Evolutionary conservation across 1,140 invertebrate genomes (phyloP), one percentile per base, ranked within the genome.

Genomic region (Parasteatoda tepidariorum): DNA sequence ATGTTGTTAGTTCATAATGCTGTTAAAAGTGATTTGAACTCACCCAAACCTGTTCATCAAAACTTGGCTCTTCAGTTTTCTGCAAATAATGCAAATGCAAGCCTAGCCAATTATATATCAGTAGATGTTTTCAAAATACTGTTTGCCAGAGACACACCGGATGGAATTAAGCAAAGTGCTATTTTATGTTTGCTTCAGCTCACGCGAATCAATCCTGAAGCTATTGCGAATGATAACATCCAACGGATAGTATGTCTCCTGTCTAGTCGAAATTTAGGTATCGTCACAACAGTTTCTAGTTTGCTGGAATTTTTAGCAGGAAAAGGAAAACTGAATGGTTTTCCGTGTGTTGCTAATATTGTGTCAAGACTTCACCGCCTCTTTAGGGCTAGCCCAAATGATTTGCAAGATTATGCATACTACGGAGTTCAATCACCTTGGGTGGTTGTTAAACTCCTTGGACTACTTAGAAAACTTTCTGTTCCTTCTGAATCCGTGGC

Each of bases 341-440:
- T 99, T 89, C 97, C 96, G 78, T 99, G 98, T 90, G 96, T 99
- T 2, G 96, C 96, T 87, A 91, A 99, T 48, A 97, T 98, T 70
- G 97, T 99, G 26, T 98, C 97, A 4, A 79, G 24, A 61, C 67
- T 84, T n/a, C 54, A 87, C 88, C 90, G 96, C 92, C 98, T 99
- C 91, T 96, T 99, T 0, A 98, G 97, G 82, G 95, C 97, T 62
- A 98, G 96, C 88, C 98, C 98, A 88, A 98, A 97, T 86, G 97
- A 99, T 91, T 91, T 99, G 71, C 97, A 99, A 91, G 98, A 99
- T 90, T 99, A 99, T 88, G 99, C 98, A 0, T 99, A 99, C 89
- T 99, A 99, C 88, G 99, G 99, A 92, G 98, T 99, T 34, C 97
- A 98, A 81, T 98, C 98, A 24, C 98, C 98, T n/a, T 99, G 98